Conservation (phyloP, 2,797 vertebrate species). For the Phalanger gymnotis region DNA sequence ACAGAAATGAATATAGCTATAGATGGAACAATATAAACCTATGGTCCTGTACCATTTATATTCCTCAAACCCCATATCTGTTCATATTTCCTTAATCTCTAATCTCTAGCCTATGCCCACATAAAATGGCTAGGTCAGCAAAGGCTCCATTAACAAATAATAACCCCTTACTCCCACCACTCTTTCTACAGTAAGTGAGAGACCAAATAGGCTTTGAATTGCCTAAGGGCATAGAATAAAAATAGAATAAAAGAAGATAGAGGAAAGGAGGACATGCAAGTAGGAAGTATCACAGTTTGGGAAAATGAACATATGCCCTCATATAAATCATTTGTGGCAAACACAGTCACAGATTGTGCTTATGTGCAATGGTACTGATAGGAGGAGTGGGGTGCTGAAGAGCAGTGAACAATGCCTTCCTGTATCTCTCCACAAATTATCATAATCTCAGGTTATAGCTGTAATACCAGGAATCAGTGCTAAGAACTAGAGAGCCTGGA, state of each 20-base stretch:
- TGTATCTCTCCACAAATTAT: background rate
- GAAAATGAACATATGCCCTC: background rate
- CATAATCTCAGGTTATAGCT: background rate
- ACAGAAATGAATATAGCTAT: conserved; percentile 21
- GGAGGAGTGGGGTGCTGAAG: background rate
- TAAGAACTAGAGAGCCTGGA: conserved; percentile 5
- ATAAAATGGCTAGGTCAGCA: background rate
- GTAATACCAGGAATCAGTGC: background rate
- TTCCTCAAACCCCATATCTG: background rate
- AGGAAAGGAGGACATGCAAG: background rate
- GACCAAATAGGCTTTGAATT: background rate
- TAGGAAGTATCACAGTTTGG: background rate
- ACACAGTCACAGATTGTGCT: conserved; percentile 4
- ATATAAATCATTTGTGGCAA: background rate
- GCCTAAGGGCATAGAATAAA: background rate
- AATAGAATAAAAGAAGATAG: conserved; percentile 4
- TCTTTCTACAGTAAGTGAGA: background rate
- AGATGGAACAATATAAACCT: background rate
- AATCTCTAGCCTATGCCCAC: background rate
- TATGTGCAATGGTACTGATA: background rate
- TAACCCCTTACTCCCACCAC: background rate
- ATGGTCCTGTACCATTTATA: background rate
- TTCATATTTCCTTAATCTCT: conserved; percentile 27
- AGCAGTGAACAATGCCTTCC: background rate
- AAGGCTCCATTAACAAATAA: background rate